Base-by-base conservation (phyloP, 2,888 invertebrate genomes). In the Zygaena filipendulae region DNA sequence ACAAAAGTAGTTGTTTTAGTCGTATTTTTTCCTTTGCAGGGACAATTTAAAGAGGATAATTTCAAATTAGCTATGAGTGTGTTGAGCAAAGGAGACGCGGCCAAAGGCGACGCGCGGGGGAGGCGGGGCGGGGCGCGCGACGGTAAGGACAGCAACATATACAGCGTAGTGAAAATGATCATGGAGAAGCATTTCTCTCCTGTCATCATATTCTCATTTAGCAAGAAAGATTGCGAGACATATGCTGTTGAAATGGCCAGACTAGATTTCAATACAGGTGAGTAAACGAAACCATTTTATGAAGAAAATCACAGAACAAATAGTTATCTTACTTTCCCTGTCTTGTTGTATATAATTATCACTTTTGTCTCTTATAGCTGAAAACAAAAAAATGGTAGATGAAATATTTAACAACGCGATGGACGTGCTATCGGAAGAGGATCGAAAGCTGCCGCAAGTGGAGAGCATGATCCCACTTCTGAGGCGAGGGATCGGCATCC, bases 361-460 rank as follows among this genome's bases (percentile, higher is more conserved):
- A n/a, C n/a, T n/a, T n/a, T n/a, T 11, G 14, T 23, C 14, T 25
- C 43, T 45, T 52, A 20, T 49, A 90, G 89, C 87, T 36, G 92
- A 95, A 52, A 98, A 99, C 60, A 98, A 97, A 61, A 87, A 88
- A 43, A 64, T 97, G 25, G 97, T 99, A 0, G 93, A 95, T 45
- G 96, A 97, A 80, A 97, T 99, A 0, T 99, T 98, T 59, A 89
- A 90, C 45, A 99, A 98, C 67, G 99, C 99, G 0, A 95, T 98
- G 85, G 95, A 96, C 50, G 92, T 97, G 4, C 79, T 99, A 1
- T 89, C 88, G 1, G 97, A 97, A 42, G 96, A 96, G 42, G 99
- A 99, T 60, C 87, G 92, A 42, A 89, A 91, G 48, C 67, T 99
- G 45, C 98, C 98, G 0, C 99, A 99, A 70, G 91, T 92, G 0